Conservation (phyloP, 2,797 vertebrate genomes). For the Gallirallus australis region DNA sequence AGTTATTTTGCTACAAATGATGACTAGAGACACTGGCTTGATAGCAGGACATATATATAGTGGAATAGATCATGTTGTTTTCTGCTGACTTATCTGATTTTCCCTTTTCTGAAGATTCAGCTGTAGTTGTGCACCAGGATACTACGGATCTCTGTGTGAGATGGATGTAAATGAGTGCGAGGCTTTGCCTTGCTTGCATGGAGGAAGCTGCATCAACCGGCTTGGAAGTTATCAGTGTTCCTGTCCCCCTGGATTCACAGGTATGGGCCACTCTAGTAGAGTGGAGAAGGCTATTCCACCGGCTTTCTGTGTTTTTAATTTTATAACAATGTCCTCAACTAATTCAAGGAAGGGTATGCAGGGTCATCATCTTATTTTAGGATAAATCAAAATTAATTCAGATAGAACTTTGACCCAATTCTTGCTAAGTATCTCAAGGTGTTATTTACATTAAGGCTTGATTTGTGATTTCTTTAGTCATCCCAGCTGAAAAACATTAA, state of each 20-base stretch:
- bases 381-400: background rate
- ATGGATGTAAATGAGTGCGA: conserved; percentile 87
- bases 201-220: conserved; percentile 84
- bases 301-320: background rate
- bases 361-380: background rate
- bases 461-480: conserved; percentile 32
- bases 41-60: background rate
- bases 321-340: background rate
- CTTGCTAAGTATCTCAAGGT: background rate
- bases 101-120: conserved; percentile 76
- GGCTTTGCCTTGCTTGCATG: conserved; percentile 83
- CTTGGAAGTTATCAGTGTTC: conserved; percentile 81
- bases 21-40: background rate
- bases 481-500: background rate
- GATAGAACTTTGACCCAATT: background rate
- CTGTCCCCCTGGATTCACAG: conserved; percentile 85
- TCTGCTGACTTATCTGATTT: background rate
- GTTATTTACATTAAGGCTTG: conserved; percentile 6
- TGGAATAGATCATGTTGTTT: background rate
- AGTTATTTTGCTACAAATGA: background rate
- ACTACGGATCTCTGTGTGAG: conserved; percentile 84
- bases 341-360: background rate
- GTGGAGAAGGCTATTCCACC: background rate
- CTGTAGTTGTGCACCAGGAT: conserved; percentile 82
- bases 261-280: conserved; percentile 60